phyloP scores from a whole-genome alignment of 2,797 vertebrate species.

The Dicrostonyx torquatus region DNA sequence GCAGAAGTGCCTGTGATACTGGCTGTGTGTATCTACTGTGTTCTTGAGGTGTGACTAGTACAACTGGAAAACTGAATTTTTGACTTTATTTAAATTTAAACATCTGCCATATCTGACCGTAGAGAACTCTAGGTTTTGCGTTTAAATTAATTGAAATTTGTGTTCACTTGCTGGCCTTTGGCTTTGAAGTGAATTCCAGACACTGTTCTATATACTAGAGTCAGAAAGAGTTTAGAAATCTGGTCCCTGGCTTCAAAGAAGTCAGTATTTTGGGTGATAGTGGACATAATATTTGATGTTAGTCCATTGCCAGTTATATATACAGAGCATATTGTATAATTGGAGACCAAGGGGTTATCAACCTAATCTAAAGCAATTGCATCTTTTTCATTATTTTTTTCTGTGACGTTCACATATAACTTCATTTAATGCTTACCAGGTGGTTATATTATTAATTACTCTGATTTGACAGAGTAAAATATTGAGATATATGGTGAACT shows the following conservation, averaged over 20 bases:
- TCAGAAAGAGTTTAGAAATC: slow-evolving; percentile 43
- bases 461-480: not conserved
- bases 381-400: not conserved
- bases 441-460: not conserved
- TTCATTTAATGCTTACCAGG: slow-evolving; percentile 15
- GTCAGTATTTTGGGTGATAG: not conserved
- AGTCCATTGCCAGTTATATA: not conserved
- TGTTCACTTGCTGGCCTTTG: not conserved
- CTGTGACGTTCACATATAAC: not conserved
- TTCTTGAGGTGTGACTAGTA: not conserved
- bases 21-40: not conserved
- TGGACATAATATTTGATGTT: not conserved
- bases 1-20: not conserved
- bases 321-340: not conserved
- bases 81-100: not conserved
- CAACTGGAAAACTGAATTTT: slow-evolving; percentile 4
- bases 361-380: not conserved
- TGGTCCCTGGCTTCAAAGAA: slow-evolving; percentile 30
- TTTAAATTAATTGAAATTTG: not conserved
- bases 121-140: not conserved
- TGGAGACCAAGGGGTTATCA: not conserved
- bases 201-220: not conserved
- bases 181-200: not conserved
- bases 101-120: not conserved
- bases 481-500: not conserved